A percentile compares a stretch with the other conserved stretches of the same genome.
These are phyloP conservation scores for Aplysina aerophoba DNA, from an alignment of 37 sponge, comb jelly and placozoan species.

Conservation along the genomic window DNA sequence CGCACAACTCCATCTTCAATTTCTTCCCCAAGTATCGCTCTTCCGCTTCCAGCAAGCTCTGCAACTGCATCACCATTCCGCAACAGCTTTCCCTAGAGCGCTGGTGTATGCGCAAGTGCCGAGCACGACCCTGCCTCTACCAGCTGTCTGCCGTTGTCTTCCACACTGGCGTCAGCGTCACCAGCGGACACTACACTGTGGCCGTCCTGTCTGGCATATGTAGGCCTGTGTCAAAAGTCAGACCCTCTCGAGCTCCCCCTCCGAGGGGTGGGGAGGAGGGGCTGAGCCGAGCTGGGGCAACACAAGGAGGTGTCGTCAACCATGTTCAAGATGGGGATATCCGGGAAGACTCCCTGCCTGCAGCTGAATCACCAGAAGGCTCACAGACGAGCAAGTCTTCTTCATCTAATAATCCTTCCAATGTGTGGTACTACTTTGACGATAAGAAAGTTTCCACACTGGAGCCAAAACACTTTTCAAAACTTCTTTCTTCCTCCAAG, in stretches of 20 bases:
- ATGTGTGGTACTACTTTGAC: constrained; percentile 30
- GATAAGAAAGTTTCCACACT: constrained; percentile 12
- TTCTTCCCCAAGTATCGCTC: constrained; percentile 29
- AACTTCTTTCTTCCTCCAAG: constrained; percentile 27
- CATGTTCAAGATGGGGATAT: too few species aligned
- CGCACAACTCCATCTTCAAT: constrained; percentile 29
- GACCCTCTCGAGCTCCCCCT: background rate
- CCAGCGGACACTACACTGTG: constrained; percentile 77
- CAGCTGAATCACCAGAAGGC: too few species aligned
- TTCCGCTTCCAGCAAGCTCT: constrained; percentile 51
- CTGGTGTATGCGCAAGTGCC: constrained; percentile 64
- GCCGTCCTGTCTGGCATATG: constrained; percentile 20
- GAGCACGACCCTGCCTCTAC: constrained; percentile 40
- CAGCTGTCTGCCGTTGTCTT: constrained; percentile 74
- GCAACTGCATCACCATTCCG: constrained; percentile 67
- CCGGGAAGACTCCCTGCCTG: background rate
- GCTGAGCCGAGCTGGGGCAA: background rate
- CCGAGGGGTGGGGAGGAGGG: background rate
- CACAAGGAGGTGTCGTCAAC: background rate
- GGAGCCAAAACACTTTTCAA: constrained; percentile 18
- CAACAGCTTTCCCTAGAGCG: constrained; percentile 42
- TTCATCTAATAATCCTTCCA: too few species aligned
- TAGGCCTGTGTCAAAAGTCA: background rate
- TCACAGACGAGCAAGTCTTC: too few species aligned
- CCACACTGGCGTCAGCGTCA: constrained; percentile 61